phyloP scores from a whole-genome alignment of 2,888 invertebrate species.

The Andrena marginata region DNA sequence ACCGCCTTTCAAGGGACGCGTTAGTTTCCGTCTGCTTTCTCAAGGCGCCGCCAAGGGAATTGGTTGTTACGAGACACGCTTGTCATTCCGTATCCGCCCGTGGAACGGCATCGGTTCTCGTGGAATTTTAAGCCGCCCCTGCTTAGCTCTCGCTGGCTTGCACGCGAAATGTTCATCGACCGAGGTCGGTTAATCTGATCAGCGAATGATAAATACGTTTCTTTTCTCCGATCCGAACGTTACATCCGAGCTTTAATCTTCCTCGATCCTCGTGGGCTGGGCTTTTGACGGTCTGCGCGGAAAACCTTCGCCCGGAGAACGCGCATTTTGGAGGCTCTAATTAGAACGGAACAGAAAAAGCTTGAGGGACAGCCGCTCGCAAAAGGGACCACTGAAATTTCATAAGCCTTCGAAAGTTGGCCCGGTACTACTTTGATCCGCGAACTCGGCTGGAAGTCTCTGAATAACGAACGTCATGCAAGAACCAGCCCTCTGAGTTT shows the following conservation, averaged over 20 bases:
- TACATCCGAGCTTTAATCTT: not conserved
- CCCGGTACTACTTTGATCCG: conserved; percentile 62
- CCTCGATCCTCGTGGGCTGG: not conserved
- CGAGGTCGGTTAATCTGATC: conserved; percentile 12
- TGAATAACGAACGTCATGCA: conserved; percentile 45
- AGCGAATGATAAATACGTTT: not conserved
- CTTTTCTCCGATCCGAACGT: not conserved
- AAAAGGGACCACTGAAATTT: conserved; percentile 50
- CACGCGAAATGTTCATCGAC: conserved; percentile 8
- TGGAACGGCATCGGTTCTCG: conserved; percentile 33
- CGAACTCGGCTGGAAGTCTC: conserved; percentile 42
- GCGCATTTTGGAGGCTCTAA: conserved; percentile 12
- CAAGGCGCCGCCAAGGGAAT: conserved; percentile 64
- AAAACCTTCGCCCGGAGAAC: not conserved
- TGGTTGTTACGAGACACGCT: conserved; percentile 69
- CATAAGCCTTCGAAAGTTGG: conserved; percentile 62
- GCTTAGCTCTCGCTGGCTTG: not conserved
- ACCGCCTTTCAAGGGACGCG: conserved; percentile 58
- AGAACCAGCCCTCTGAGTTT: conserved; percentile 55
- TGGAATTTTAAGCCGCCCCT: conserved; percentile 45
- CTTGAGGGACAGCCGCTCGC: conserved; percentile 24
- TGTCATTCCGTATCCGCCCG: conserved; percentile 54
- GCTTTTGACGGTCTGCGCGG: not conserved
- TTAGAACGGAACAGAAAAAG: conserved; percentile 33
- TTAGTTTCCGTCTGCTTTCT: conserved; percentile 66